Conservation (phyloP, 2,888 invertebrate genomes). For the Mesorhabditis spiculigera region DNA sequence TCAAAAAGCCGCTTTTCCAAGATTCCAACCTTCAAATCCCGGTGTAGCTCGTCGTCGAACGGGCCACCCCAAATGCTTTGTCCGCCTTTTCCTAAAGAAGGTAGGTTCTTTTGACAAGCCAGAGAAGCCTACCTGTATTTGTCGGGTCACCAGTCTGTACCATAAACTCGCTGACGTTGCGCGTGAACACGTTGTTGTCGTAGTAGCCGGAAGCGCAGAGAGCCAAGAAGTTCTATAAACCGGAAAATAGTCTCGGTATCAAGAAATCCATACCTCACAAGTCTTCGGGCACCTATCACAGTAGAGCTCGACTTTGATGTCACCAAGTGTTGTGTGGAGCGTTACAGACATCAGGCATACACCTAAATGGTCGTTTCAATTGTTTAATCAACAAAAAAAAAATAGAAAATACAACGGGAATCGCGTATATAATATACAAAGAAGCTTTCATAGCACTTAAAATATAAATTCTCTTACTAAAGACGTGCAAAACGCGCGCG, state of each 20-base stretch:
- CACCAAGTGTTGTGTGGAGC: constrained; percentile 88
- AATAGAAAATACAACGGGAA: not conserved
- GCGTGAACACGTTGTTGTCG: constrained; percentile 73
- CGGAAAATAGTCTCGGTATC: constrained; percentile 9
- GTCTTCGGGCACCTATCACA: constrained; percentile 91
- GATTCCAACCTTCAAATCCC: constrained; percentile 75
- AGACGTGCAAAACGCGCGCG: too few species aligned
- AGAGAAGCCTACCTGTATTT: constrained; percentile 21
- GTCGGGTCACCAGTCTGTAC: constrained; percentile 78
- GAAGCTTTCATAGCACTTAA: too few species aligned
- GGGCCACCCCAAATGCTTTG: constrained; percentile 91
- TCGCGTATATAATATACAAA: too few species aligned
- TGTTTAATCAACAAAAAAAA: not conserved
- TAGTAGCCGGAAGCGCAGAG: constrained; percentile 91
- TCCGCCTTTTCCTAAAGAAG: constrained; percentile 93
- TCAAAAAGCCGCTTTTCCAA: not conserved
- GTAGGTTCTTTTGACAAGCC: not conserved
- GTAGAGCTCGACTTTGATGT: constrained; percentile 91
- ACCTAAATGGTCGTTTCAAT: not conserved
- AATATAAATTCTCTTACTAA: too few species aligned
- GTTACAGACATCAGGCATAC: constrained; percentile 48
- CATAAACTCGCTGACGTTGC: constrained; percentile 69
- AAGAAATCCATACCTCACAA: constrained; percentile 70
- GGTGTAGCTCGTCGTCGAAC: constrained; percentile 95
- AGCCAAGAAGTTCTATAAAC: constrained; percentile 81